Base-by-base conservation (phyloP, 2,888 invertebrate species). In the Creontiades dilutus region DNA sequence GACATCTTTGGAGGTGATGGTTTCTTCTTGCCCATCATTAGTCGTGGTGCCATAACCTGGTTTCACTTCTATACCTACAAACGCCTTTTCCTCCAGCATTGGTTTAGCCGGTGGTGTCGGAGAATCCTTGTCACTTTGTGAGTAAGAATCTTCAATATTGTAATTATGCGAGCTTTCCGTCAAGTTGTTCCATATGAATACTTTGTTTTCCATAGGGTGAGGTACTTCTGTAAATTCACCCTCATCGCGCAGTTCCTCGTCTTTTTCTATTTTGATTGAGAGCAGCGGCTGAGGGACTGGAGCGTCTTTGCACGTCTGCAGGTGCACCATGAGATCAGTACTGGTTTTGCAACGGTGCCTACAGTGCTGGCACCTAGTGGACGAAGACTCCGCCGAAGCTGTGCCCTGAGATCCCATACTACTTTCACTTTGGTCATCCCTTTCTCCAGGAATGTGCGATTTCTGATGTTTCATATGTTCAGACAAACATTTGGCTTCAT, bases 271-370 rank as follows among this genome's bases (percentile, higher is more conserved):
- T n/a, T 47, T 82, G 57, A 89, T 27, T 11, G 81, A 47, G 76
- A 57, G 89, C 19, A 84, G 68, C 27, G 85, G 85, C 0, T 5
- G 28, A 13, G 85, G 85, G 37, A 52, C 75, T 89, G 91, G 89
- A 61, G 91, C 90, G 19, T 91, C 91, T 76, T 88, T 93, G 93
- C 97, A 97, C 57, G 95, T 95, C 93, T 96, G 95, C 93, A 97
- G 94, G 93, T 98, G 98, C 90, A 95, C 94, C 91, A 96, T 94
- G 82, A 98, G 94, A 93, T 97, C 97, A 4, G 95, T 95, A 92
- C 96, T 97, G 46, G 96, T 97, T 94, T 97, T 97, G 93, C 97
- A 98, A 91, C 97, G 95, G 93, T 97, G 97, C 91, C 97, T 95
- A 93, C 98, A 98, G 93, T 96, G 96, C 93, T 97, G 97, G 93